These are phyloP conservation scores for Phataginus tetradactyla DNA, from an alignment of 2,797 vertebrate species.

Conservation along the genomic window DNA sequence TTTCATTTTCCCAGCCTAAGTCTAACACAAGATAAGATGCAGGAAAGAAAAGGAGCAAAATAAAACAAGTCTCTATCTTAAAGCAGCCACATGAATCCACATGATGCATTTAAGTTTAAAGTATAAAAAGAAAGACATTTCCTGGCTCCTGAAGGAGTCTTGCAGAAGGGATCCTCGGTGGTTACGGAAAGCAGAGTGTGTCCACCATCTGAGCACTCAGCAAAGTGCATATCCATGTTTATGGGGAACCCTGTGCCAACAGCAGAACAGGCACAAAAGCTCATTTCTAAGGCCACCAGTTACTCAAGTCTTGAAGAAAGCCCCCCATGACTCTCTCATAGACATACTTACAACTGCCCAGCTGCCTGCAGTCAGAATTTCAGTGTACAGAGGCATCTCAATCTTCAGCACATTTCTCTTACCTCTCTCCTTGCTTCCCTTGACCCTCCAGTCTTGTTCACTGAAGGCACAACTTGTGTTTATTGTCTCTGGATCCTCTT, in stretches of 20 bases:
- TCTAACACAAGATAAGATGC: conserved; percentile 42
- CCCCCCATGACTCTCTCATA: neutral
- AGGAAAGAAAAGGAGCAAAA: neutral
- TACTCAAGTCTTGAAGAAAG: neutral
- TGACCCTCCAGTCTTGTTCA: neutral
- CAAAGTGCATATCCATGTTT: neutral
- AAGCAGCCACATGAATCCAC: conserved; percentile 26
- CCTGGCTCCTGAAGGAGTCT: neutral
- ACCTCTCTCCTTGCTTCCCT: neutral
- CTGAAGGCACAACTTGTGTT: neutral
- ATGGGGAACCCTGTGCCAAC: neutral
- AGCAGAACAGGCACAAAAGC: neutral
- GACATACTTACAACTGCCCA: neutral
- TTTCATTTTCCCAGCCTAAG: conserved; percentile 54
- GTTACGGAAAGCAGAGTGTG: neutral
- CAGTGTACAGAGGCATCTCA: neutral
- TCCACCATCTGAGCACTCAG: neutral
- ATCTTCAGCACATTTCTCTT: neutral
- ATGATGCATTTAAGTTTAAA: neutral
- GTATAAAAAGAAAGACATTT: conserved; percentile 1
- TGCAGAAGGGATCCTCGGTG: neutral
- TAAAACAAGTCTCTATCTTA: conserved; percentile 61
- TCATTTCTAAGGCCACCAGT: neutral
- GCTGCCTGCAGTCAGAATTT: too few species aligned
- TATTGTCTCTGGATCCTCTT: neutral